Conservation (phyloP, 2,888 invertebrate genomes). For the Drosophila quinaria region DNA sequence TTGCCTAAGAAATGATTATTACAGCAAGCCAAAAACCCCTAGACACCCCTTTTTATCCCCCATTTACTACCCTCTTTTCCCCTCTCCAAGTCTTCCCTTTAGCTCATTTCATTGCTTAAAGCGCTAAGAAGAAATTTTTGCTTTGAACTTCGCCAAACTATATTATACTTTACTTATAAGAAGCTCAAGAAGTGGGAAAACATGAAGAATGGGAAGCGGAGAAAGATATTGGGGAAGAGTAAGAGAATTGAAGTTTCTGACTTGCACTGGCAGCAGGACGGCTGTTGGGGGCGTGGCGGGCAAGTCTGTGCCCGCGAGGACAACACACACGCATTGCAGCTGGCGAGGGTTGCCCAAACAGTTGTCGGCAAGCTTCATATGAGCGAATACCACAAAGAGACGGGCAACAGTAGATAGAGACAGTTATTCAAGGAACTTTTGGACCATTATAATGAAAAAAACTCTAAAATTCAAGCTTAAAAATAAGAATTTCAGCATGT, state of each 20-base stretch:
- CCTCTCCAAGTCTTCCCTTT: neutral
- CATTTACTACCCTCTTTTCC: neutral
- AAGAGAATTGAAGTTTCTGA: constrained; percentile 36
- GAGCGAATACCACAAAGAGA: no score
- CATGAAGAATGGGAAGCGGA: neutral
- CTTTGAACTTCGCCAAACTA: constrained; percentile 43
- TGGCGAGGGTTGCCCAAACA: constrained; percentile 14
- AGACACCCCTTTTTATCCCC: neutral
- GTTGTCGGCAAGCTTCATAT: neutral
- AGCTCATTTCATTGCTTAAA: constrained; percentile 46
- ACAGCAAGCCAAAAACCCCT: constrained; percentile 44
- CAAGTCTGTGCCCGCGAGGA: constrained; percentile 41
- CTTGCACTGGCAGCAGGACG: constrained; percentile 15
- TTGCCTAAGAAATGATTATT: constrained; percentile 66
- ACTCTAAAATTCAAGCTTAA: no score
- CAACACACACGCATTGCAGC: constrained; percentile 12
- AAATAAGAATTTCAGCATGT: no score
- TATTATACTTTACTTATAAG: constrained; percentile 39
- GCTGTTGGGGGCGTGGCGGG: neutral
- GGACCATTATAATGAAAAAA: no score
- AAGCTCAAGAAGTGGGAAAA: constrained; percentile 4
- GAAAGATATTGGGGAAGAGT: neutral
- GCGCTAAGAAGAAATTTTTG: constrained; percentile 38
- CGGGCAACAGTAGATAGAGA: no score
- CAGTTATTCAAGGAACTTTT: no score